Evolutionary conservation across 2,113 vertebrate genomes (phyloP).

Genomic region (Syngnathus scovelli): DNA sequence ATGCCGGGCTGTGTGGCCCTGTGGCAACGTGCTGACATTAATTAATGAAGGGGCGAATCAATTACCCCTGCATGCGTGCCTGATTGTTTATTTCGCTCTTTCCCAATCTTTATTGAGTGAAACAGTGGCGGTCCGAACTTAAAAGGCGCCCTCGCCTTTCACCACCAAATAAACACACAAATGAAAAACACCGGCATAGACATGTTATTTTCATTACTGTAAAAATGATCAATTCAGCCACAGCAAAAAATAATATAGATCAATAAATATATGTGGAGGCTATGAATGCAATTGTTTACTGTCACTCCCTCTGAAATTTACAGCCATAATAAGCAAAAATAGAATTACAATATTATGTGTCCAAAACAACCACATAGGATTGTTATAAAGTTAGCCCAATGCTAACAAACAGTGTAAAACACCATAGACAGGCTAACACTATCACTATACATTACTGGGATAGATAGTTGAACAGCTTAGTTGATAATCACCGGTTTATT

Average conservation of each 20-base stretch:
- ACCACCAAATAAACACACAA: not conserved
- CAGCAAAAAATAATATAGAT: too few species aligned
- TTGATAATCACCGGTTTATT: not conserved
- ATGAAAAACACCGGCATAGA: not conserved
- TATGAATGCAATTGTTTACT: too few species aligned
- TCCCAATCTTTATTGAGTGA: not conserved
- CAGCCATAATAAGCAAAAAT: too few species aligned
- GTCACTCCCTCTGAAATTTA: not conserved
- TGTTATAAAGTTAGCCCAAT: not conserved
- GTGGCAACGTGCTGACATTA: not conserved
- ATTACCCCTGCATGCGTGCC: not conserved
- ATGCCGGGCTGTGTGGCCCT: not conserved
- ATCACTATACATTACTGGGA: not conserved
- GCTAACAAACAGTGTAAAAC: not conserved
- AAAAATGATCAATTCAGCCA: too few species aligned
- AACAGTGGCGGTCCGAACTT: not conserved
- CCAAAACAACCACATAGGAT: not conserved
- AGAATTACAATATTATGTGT: not conserved
- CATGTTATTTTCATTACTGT: too few species aligned
- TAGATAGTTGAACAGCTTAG: not conserved
- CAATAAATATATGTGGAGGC: too few species aligned
- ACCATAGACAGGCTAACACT: too few species aligned
- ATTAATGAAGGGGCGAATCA: not conserved
- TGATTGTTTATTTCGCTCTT: constrained; percentile 3
- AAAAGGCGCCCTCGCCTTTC: not conserved